Base-by-base conservation (phyloP, 2,888 invertebrate species). In the Conistra vaccinii region DNA sequence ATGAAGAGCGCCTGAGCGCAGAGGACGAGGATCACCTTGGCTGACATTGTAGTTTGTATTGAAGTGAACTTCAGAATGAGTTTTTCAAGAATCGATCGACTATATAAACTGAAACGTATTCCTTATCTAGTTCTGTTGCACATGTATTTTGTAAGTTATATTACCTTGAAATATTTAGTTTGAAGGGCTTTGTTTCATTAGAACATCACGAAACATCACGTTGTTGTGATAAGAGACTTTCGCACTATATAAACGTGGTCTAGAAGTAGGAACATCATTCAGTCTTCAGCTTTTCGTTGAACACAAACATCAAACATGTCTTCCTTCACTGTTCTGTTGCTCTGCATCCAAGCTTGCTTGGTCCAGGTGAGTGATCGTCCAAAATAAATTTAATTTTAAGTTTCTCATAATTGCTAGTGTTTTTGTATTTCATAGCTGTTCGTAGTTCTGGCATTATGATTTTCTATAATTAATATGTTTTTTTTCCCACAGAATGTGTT, bases 291-390 rank as follows among this genome's bases (percentile, higher is more conserved):
- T 65, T 48, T 5, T 29, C 29, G 48, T 65, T 48, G 45, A 45
- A 9, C 23, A 58, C 48, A 71, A 61, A 55, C 62, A 73, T 66
- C 71, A 62, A 88, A 86, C 71, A 91, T 91, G 90, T 85, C 87
- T 73, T 75, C 89, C 73, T 90, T 90, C 75, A 74, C 88, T 69
- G 62, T 91, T 69, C 71, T 92, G 26, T 53, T 91, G 35, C 69
- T 92, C 78, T 91, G 90, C 86, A 75, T 87, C 78, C 91, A 91
- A 81, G 90, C 89, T 85, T 90, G 89, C 84, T 86, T 91, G 78
- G 76, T 90, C 68, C 90, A 92, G 85, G 92, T 92, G 58, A 67
- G n/a, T n/a, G n/a, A n/a, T n/a, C n/a, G n/a, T n/a, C n/a, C n/a
- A n/a, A n/a, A n/a, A n/a, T n/a, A n/a, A n/a, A n/a, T n/a, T n/a